These are phyloP conservation scores for Mythimna vitellina DNA, from an alignment of 2,888 invertebrate genomes.

Conservation along the genomic window DNA sequence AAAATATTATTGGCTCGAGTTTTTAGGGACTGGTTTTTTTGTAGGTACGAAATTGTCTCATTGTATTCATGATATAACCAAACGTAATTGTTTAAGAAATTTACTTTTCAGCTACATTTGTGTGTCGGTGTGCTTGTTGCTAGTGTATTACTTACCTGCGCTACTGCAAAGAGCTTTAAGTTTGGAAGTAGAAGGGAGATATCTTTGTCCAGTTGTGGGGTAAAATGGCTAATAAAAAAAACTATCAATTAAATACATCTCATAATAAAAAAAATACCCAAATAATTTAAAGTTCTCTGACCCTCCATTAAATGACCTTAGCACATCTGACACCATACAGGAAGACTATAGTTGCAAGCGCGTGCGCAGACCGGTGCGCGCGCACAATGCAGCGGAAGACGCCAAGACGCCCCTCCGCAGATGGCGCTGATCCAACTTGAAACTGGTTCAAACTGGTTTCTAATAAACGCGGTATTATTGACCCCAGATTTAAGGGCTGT, in stretches of 20 bases:
- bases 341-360: conserved; percentile 76
- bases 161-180: too few relatives aligned
- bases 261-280: background rate
- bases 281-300: conserved; percentile 57
- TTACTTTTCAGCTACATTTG: too few relatives aligned
- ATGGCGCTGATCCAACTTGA: conserved; percentile 81
- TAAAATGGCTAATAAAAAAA: too few relatives aligned
- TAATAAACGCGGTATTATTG: conserved; percentile 80
- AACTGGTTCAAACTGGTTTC: conserved; percentile 79
- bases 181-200: too few relatives aligned
- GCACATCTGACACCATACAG: conserved; percentile 61
- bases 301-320: conserved; percentile 62
- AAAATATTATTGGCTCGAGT: conserved; percentile 51
- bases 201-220: too few relatives aligned
- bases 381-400: conserved; percentile 89
- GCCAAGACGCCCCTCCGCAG: conserved; percentile 88
- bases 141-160: too few relatives aligned
- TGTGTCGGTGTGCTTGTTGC: too few relatives aligned
- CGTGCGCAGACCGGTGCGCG: conserved; percentile 84
- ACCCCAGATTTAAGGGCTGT: conserved; percentile 74
- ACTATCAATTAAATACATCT: background rate
- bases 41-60: background rate
- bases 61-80: background rate
- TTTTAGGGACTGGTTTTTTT: conserved; percentile 9
- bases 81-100: too few relatives aligned